phyloP scores from a whole-genome alignment of 2,888 invertebrate genomes.

The Drosophila demipolita region DNA sequence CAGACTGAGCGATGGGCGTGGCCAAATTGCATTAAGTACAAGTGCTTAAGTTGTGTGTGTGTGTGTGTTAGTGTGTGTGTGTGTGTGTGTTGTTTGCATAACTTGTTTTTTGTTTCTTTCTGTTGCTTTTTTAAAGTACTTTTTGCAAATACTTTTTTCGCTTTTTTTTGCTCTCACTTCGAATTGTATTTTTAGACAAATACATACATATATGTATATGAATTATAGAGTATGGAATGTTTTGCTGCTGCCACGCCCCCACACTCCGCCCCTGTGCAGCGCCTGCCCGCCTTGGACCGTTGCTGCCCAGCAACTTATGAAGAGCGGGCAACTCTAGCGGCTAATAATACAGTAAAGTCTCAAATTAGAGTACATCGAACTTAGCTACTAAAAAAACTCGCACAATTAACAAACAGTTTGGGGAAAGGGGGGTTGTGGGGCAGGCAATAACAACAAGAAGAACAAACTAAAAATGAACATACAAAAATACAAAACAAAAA shows the following conservation, averaged over 20 bases:
- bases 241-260: constrained; percentile 51
- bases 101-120: constrained; percentile 7
- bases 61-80: constrained; percentile 11
- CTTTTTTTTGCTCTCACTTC: constrained; percentile 29
- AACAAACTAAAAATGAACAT: constrained; percentile 10
- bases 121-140: constrained; percentile 48
- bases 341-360: constrained; percentile 63
- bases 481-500: constrained; percentile 27
- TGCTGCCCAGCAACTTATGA: constrained; percentile 27
- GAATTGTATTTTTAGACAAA: constrained; percentile 13
- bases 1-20: constrained; percentile 64
- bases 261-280: neutral
- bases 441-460: constrained; percentile 57
- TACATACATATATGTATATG: constrained; percentile 9
- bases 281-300: constrained; percentile 59
- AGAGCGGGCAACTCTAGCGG: constrained; percentile 43
- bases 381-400: constrained; percentile 58
- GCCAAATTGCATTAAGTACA: constrained; percentile 74
- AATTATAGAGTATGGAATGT: constrained; percentile 54
- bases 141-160: constrained; percentile 53
- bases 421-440: neutral
- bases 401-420: constrained; percentile 66
- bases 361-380: constrained; percentile 70
- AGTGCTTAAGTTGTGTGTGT: constrained; percentile 67
- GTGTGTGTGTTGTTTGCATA: constrained; percentile 23